Evolutionary conservation across 2,797 vertebrate genomes (phyloP).

Genomic region (Lepilemur ruficaudatus): DNA sequence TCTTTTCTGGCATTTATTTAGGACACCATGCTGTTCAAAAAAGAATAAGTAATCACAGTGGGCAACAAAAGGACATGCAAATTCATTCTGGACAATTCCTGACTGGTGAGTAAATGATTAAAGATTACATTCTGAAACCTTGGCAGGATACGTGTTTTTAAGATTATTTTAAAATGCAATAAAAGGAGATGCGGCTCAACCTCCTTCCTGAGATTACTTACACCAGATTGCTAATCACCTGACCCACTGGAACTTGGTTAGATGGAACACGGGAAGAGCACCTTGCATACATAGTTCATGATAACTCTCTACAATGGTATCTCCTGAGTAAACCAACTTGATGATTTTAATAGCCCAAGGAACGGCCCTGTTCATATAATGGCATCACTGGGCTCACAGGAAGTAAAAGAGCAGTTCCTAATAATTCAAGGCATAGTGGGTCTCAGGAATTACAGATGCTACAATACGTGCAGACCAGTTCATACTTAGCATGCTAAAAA

Average conservation of each 20-base stretch:
- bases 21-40: neutral
- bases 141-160: constrained; percentile 14
- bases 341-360: neutral
- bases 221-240: neutral
- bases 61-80: constrained; percentile 8
- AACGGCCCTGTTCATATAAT: neutral
- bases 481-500: neutral
- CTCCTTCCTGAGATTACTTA: constrained; percentile 27
- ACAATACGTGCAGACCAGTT: neutral
- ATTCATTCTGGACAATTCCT: constrained; percentile 26
- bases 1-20: constrained; percentile 21
- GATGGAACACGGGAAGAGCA: neutral
- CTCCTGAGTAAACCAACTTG: neutral
- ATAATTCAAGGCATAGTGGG: neutral
- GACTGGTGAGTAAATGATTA: constrained; percentile 17
- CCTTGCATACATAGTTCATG: neutral
- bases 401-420: neutral
- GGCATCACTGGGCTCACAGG: neutral
- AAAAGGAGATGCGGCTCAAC: neutral
- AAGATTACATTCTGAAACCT: constrained; percentile 32
- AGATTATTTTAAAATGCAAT: constrained; percentile 9
- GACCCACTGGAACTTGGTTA: neutral
- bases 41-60: neutral
- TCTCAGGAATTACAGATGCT: neutral
- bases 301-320: neutral